Base-by-base conservation (phyloP, 2,888 invertebrate species). In the Spialia ferax region DNA sequence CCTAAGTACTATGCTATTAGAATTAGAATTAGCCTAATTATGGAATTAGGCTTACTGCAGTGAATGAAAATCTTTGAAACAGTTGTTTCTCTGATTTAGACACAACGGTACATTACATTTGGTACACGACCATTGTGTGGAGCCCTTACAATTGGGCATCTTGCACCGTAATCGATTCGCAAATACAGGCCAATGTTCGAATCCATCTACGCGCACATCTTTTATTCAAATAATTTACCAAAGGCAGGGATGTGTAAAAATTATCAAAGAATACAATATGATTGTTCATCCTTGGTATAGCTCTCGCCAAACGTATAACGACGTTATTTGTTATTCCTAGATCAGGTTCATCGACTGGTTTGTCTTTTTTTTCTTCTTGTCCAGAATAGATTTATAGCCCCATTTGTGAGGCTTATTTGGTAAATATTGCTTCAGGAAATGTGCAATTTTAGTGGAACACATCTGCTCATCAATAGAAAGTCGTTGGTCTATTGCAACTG, bases 401-500 rank as follows among this genome's bases (percentile, higher is more conserved):
- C 74, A 26, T n/a, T 70, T 70, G 63, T 68, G 65, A 63, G 69
- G 70, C 56, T 72, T 59, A 61, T 70, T 69, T 74, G 74, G 76
- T 69, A 77, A 69, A 68, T 75, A 75, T 64, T 77, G 74, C 57
- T 78, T 73, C 57, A 77, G 63, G n/a, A 75, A 77, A 68, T 77
- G 77, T 65, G 73, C 70, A 13, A 77, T 70, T 75, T 84, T 85
- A 32, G 81, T 83, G 7, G 81, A 73, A 75, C 81, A 77, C 77
- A 76, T 77, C 60, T 76, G 76, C 60, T 79, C 75, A 70, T 78
- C 75, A 69, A 77, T 71, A 13, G 79, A 79, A 45, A 83, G 74
- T 65, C 73, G 65, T 72, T 77, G 74, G 59, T 83, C 77, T 38
- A 79, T 70, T 55, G 81, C 72, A 65, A 84, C 70, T 60, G 70